Percentiles rank a stretch among this genome's conserved stretches.
Evolutionary conservation across 2,888 invertebrate species (phyloP).

Genomic region (Amiota minor): DNA sequence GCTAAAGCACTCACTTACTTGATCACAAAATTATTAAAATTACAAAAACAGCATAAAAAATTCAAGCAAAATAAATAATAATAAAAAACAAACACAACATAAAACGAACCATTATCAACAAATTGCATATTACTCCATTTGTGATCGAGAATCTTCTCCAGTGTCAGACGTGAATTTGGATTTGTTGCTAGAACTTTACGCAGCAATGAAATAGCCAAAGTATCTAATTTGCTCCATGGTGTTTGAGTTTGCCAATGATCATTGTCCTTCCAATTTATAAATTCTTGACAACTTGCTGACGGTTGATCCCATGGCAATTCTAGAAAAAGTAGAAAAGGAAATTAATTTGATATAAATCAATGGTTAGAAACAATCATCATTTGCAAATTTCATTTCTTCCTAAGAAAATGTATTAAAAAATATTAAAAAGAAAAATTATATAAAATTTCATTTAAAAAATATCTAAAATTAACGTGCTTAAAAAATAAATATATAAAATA

Average conservation of each 20-base stretch:
- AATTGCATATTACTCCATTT: constrained; percentile 80
- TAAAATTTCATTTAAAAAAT: background rate
- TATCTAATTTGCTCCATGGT: constrained; percentile 89
- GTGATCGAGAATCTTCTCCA: constrained; percentile 82
- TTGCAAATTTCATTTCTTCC: background rate
- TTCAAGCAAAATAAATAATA: background rate
- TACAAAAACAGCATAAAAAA: background rate
- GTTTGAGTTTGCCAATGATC: constrained; percentile 78
- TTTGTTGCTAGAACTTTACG: constrained; percentile 82
- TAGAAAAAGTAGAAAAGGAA: constrained; percentile 69
- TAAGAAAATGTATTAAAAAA: constrained; percentile 3
- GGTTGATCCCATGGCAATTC: constrained; percentile 98
- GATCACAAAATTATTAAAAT: background rate
- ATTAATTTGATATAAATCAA: background rate
- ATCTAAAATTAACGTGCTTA: background rate
- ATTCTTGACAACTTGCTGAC: constrained; percentile 80
- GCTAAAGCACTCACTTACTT: background rate
- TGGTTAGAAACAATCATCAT: constrained; percentile 10
- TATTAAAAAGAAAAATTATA: constrained; percentile 36
- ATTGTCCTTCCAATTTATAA: constrained; percentile 81
- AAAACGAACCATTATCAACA: constrained; percentile 70
- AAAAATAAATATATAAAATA: too few species aligned
- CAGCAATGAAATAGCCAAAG: constrained; percentile 82
- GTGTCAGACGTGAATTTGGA: constrained; percentile 79
- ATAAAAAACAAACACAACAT: background rate